A percentile compares a stretch with the other conserved stretches of the same genome.
These are phyloP conservation scores for Leistus spinibarbis DNA, from an alignment of 2,888 invertebrate species.

Conservation along the genomic window DNA sequence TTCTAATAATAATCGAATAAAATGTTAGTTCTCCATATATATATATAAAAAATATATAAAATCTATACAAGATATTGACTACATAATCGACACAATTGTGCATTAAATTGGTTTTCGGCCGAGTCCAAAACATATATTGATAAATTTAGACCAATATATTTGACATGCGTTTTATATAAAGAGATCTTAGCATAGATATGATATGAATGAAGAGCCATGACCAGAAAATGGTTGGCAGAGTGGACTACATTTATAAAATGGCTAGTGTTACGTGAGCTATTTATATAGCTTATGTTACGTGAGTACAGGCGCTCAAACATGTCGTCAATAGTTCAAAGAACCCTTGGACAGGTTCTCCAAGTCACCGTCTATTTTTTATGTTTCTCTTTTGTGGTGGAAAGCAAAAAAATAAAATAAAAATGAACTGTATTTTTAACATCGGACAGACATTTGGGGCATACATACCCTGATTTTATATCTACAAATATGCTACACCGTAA, in stretches of 20 bases:
- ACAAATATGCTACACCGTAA: no score
- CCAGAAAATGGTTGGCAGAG: neutral
- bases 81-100: no score
- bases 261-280: neutral
- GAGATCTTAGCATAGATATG: no score
- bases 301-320: neutral
- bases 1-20: no score
- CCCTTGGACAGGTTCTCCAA: neutral
- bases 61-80: no score
- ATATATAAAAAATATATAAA: no score
- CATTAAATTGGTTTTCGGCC: no score
- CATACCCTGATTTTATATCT: neutral
- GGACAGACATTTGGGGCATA: neutral
- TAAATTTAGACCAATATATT: no score
- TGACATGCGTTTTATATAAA: no score
- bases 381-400: neutral
- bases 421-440: neutral
- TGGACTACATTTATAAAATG: neutral
- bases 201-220: neutral
- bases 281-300: neutral
- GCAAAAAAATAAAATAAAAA: neutral
- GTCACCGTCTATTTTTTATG: neutral
- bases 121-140: no score
- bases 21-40: no score
- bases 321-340: neutral